phyloP scores from a whole-genome alignment of 2,113 vertebrate genomes.

The Eurypyga helias region DNA sequence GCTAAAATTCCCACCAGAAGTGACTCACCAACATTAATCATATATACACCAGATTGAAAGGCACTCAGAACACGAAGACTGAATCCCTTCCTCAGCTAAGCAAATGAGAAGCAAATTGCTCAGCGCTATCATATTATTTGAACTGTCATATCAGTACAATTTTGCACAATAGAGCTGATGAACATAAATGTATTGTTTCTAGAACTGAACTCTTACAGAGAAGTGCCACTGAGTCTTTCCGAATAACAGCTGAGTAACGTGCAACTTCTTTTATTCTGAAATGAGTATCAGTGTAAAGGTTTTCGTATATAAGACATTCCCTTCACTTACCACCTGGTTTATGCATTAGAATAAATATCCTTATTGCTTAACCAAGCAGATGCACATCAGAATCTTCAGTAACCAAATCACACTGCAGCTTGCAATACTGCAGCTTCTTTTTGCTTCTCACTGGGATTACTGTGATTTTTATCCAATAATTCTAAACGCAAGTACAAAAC shows the following conservation, averaged over 20 bases:
- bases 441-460: neutral
- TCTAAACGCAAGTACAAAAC: neutral
- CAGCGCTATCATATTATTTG: neutral
- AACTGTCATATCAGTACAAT: neutral
- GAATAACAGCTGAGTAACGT: neutral
- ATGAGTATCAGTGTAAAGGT: neutral
- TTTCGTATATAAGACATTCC: neutral
- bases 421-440: neutral
- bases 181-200: conserved; percentile 1
- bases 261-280: neutral
- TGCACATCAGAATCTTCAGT: neutral
- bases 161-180: conserved; percentile 1
- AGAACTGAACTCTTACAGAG: neutral
- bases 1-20: conserved; percentile 36
- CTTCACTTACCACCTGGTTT: neutral
- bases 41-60: conserved; percentile 53
- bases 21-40: conserved; percentile 65
- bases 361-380: neutral
- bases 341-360: neutral
- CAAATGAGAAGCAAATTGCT: conserved; percentile 44
- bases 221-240: neutral
- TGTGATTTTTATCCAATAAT: neutral
- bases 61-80: conserved; percentile 4
- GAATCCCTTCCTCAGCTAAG: neutral
- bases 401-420: neutral